phyloP scores from a whole-genome alignment of 2,113 vertebrate species.

The Nothobranchius furzeri region DNA sequence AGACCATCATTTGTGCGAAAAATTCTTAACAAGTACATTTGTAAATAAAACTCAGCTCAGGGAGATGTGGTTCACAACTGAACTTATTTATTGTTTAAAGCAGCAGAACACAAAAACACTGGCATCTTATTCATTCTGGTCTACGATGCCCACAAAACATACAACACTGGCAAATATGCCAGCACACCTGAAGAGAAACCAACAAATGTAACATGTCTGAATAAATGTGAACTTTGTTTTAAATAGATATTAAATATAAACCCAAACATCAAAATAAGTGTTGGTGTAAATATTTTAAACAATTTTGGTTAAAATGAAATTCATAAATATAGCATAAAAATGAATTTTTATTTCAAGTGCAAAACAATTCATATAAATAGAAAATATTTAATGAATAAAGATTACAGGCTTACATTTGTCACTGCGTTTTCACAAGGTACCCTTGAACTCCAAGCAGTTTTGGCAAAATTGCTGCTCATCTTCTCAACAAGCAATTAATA shows the following conservation, averaged over 20 bases:
- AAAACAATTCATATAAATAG: neutral
- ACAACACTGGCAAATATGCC: conserved; percentile 1
- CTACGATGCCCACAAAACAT: conserved; percentile 26
- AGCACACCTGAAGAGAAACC: no score
- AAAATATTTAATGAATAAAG: neutral
- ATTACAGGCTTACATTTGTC: neutral
- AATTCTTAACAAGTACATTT: conserved; percentile 2
- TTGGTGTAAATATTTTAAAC: neutral
- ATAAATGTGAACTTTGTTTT: no score
- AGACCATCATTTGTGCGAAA: neutral
- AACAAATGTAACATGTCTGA: no score
- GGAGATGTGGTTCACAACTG: conserved; percentile 24
- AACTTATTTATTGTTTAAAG: conserved; percentile 33
- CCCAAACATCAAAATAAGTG: neutral
- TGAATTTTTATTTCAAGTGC: neutral
- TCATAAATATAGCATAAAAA: neutral
- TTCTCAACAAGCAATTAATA: conserved; percentile 2
- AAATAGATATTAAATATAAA: no score
- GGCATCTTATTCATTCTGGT: neutral
- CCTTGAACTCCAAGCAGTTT: neutral
- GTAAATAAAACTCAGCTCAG: conserved; percentile 26
- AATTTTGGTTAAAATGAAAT: neutral
- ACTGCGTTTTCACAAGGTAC: neutral
- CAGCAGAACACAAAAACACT: conserved; percentile 29
- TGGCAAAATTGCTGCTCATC: neutral